Base-by-base conservation (phyloP, 1,140 invertebrate species). In the Chironomus striatipennis region DNA sequence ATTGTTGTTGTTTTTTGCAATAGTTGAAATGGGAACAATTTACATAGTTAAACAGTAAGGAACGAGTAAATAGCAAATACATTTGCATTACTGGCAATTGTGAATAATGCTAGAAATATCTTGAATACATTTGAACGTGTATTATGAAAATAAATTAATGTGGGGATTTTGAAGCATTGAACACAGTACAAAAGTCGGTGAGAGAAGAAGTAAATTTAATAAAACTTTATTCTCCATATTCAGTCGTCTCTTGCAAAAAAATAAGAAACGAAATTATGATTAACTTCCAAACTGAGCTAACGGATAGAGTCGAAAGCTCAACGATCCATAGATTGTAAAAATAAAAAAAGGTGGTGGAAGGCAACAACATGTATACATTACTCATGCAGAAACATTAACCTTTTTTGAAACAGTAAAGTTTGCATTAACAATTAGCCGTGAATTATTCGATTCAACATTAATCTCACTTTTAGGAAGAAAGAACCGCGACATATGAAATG, bases 271-370 rank as follows among this genome's bases (percentile, higher is more conserved):
- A 57, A n/a, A 57, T 57, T 57, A 57, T 57, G 47, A 57, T 57
- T 57, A 57, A 57, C 47, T 57, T 57, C 47, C 47, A 57, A 57
- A 57, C 15, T 57, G n/a, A 12, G 47, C 47, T 57, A 57, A 57
- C 47, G 47, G 47, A 5, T n/a, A 57, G 4, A 57, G 5, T 57
- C 47, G 47, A 57, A 57, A 57, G 47, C 47, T 57, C 47, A 57
- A 57, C 47, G 47, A 57, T 57, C 47, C 47, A 57, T 57, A n/a
- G 12, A 57, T 34, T 34, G 4, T n/a, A 15, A 8, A 57, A n/a
- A n/a, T n/a, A n/a, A n/a, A 15, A 57, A n/a, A 12, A 57, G 12
- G 47, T 12, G 12, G 47, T 57, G 47, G 5, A n/a, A n/a, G 47
- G 47, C 24, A 34, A 34, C 24, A 34, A 34, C 24, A 34, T 34